A percentile compares a stretch with the other conserved stretches of the same genome.
Evolutionary conservation across 2,797 vertebrate genomes (phyloP).

Genomic region (Paedocypris micromegethes): DNA sequence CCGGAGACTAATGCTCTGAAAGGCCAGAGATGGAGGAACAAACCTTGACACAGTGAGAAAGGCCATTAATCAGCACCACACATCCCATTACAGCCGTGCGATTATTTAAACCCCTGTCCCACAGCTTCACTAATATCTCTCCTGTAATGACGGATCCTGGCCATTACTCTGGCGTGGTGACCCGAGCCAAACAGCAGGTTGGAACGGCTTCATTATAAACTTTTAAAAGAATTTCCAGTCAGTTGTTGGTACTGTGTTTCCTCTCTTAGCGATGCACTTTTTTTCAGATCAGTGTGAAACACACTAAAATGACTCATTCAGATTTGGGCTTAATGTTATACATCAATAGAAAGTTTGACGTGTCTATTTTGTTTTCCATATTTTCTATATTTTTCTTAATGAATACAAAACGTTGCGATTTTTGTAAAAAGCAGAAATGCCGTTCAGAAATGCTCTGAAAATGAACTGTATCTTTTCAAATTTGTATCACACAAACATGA

Average conservation of each 20-base stretch:
- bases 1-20: slow-evolving; percentile 58
- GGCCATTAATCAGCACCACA: slow-evolving; percentile 67
- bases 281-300: no score
- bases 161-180: slow-evolving; percentile 42
- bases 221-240: slow-evolving; percentile 29
- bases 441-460: no score
- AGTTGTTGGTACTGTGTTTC: not conserved
- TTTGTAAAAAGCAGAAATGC: no score
- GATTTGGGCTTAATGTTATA: no score
- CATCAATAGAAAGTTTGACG: no score
- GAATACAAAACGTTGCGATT: no score
- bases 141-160: slow-evolving; percentile 38
- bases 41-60: slow-evolving; percentile 57
- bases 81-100: slow-evolving; percentile 57
- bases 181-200: slow-evolving; percentile 34
- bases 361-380: no score
- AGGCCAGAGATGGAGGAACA: slow-evolving; percentile 62
- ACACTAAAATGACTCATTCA: no score
- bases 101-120: slow-evolving; percentile 56
- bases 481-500: no score
- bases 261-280: no score
- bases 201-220: slow-evolving; percentile 4
- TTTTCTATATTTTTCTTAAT: no score
- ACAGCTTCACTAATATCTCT: slow-evolving; percentile 57
- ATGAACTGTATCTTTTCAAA: no score